Conservation (phyloP, 1,140 invertebrate genomes). For the Leucophenga varia region DNA sequence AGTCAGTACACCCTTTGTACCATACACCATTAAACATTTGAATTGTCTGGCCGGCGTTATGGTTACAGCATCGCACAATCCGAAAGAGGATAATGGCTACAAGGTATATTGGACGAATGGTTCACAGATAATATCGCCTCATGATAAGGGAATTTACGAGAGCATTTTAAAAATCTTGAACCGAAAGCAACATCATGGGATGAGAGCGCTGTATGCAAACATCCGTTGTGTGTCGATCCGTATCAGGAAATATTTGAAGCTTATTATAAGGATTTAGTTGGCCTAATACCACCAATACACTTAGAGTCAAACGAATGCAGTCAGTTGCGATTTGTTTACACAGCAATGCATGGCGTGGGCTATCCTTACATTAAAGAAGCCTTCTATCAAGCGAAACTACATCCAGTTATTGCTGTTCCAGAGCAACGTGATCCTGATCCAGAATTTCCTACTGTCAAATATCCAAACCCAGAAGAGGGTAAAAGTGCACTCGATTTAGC, state of each 20-base stretch:
- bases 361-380: conserved; percentile 76
- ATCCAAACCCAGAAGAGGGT: conserved; percentile 98
- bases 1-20: conserved; percentile 91
- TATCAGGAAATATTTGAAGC: conserved; percentile 57
- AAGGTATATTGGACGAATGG: conserved; percentile 97
- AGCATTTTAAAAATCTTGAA: conserved; percentile 77
- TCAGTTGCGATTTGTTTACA: conserved; percentile 79
- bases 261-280: conserved; percentile 20
- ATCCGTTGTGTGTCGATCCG: conserved; percentile 21
- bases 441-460: conserved; percentile 89
- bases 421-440: conserved; percentile 90
- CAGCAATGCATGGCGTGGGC: conserved; percentile 98
- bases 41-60: conserved; percentile 83
- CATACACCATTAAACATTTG: conserved; percentile 74
- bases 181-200: conserved; percentile 38
- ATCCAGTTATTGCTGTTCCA: conserved; percentile 74
- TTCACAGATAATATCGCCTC: conserved; percentile 92
- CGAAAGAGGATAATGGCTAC: conserved; percentile 98
- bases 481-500: conserved; percentile 85
- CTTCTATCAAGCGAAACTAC: conserved; percentile 75
- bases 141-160: conserved; percentile 85
- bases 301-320: conserved; percentile 31
- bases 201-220: conserved; percentile 16
- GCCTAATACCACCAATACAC: conserved; percentile 15
- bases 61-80: conserved; percentile 99